These are phyloP conservation scores for Zoanthus sansibaricus DNA, from an alignment of 92 coral and sea anemone genomes.

Conservation along the genomic window DNA sequence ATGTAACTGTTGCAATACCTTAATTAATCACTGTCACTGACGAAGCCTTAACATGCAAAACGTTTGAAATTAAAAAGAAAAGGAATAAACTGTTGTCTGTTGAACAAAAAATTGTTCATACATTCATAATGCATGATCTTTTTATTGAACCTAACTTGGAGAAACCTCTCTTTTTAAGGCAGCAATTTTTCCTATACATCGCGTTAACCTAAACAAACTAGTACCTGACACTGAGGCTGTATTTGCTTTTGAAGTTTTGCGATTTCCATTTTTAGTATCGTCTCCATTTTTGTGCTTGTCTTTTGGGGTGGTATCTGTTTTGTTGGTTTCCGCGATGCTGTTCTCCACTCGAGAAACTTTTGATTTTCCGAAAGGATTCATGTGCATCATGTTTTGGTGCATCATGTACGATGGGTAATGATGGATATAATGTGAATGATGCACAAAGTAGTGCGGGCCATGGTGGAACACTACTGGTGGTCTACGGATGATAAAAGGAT, in stretches of 20 bases:
- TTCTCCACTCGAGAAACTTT: constrained; percentile 63
- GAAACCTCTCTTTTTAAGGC: not conserved
- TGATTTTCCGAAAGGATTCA: constrained; percentile 86
- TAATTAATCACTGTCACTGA: too few relatives aligned
- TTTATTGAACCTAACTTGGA: not conserved
- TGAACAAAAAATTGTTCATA: too few relatives aligned
- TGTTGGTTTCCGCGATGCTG: constrained; percentile 17
- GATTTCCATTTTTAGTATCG: not conserved
- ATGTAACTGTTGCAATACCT: too few relatives aligned
- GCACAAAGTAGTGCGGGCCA: constrained; percentile 84
- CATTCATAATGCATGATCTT: too few relatives aligned
- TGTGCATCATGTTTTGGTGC: constrained; percentile 83
- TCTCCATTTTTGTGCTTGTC: not conserved
- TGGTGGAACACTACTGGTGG: constrained; percentile 91
- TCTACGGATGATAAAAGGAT: constrained; percentile 90
- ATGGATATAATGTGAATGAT: constrained; percentile 84
- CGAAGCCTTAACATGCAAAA: too few relatives aligned
- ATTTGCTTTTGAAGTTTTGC: not conserved
- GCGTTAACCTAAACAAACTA: not conserved
- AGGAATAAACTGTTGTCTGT: too few relatives aligned
- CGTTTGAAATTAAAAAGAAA: too few relatives aligned
- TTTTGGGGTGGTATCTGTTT: not conserved
- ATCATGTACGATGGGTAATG: constrained; percentile 92
- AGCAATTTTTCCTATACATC: too few relatives aligned
- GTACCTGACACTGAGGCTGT: not conserved